Base-by-base conservation (phyloP, 2,113 vertebrate species). In the Mugil cephalus region DNA sequence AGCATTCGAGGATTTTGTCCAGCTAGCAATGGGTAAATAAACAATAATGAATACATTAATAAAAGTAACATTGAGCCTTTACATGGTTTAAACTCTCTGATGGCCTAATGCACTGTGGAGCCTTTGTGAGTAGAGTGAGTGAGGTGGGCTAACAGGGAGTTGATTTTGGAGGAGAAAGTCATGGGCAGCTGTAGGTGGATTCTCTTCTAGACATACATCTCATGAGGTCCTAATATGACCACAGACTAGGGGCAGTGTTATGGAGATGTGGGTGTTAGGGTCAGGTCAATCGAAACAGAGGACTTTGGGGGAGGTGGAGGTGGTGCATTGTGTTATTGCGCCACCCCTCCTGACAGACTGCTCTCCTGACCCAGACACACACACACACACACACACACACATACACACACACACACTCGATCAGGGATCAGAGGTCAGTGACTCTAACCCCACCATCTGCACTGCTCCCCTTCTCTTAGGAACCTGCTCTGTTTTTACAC, bases 211-310 rank as follows among this genome's bases (percentile, higher is more conserved):
- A 69, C 75, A 62, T 71, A 58, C 64, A 66, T 87, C 58, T 79
- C 92, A 92, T 89, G 83, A 89, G 79, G 89, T 89, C 90, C 92
- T 84, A 85, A 84, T 86, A 77, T 73, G 73, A 71, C 76, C 50
- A 30, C 84, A 86, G 84, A 83, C 83, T 65, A 69, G 38, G 79
- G 56, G 50, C 77, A 89, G 85, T 93, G 91, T 93, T 90, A 94
- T 95, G 93, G 89, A 94, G 87, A 95, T 94, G 80, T 92, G 87
- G 83, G 81, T 91, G 80, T 88, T 79, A 87, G 84, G 91, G 89
- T 93, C 89, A 90, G 84, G 87, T 89, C 89, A 90, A 60, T 14
- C 8, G 69, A 59, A 77, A 83, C 76, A 39, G 53, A 61, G 74
- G 77, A 48, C 40, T 58, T 52, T 68, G 51, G 53, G 77, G 55